phyloP scores from a whole-genome alignment of 2,797 vertebrate genomes.

The Myiotriccus ornatus region DNA sequence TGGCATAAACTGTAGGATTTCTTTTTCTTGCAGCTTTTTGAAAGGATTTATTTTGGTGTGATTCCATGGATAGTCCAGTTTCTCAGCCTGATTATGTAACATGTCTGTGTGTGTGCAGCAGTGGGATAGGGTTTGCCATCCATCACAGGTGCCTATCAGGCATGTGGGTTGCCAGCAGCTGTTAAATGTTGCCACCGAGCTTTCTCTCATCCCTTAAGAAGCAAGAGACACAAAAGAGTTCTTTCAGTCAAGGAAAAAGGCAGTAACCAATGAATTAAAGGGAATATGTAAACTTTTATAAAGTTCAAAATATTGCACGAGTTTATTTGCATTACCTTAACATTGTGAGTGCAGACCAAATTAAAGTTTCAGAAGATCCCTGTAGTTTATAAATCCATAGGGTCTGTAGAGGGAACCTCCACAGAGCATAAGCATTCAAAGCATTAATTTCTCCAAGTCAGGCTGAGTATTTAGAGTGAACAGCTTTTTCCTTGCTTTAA shows the following conservation, averaged over 20 bases:
- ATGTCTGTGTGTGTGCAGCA: neutral
- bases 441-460: neutral
- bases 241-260: neutral
- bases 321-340: neutral
- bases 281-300: neutral
- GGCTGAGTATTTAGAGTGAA: neutral
- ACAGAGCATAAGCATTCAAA: neutral
- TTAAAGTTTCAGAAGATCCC: neutral
- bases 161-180: neutral
- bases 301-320: neutral
- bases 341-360: neutral
- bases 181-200: neutral
- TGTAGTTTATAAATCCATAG: neutral
- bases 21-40: neutral
- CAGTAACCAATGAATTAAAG: neutral
- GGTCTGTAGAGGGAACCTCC: neutral
- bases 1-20: neutral
- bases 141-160: neutral
- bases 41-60: neutral
- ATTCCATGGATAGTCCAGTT: neutral
- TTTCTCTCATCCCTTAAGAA: neutral
- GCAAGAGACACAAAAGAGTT: neutral
- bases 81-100: neutral
- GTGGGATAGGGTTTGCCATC: neutral
- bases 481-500: neutral